These are phyloP conservation scores for Sturnira hondurensis DNA, from an alignment of 2,113 vertebrate species.

Conservation along the genomic window DNA sequence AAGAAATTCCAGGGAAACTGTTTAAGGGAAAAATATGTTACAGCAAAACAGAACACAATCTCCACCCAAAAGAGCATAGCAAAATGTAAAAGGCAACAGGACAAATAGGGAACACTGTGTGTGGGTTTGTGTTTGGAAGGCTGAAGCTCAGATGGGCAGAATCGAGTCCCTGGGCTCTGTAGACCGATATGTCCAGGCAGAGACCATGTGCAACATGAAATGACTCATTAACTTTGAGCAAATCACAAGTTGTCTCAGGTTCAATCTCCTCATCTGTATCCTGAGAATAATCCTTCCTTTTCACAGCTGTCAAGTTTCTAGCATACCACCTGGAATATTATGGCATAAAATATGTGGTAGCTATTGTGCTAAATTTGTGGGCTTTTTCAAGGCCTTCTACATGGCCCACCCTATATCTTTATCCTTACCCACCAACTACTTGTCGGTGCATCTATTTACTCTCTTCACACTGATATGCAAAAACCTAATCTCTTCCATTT, in stretches of 20 bases:
- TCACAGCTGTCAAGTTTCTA: neutral
- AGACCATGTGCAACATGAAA: fast-evolving
- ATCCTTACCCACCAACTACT: neutral
- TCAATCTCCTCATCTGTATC: neutral
- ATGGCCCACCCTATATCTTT: neutral
- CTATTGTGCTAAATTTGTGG: neutral
- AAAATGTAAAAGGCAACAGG: neutral
- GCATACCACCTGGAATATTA: neutral
- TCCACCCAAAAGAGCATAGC: neutral
- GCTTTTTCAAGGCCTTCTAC: neutral
- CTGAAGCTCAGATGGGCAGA: neutral
- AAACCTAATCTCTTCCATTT: neutral
- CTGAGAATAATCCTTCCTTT: neutral
- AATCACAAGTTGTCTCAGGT: neutral
- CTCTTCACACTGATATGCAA: neutral
- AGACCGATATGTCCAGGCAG: neutral
- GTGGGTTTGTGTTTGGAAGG: neutral
- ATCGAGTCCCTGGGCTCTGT: neutral
- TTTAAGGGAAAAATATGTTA: neutral
- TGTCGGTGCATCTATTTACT: neutral
- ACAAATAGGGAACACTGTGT: neutral
- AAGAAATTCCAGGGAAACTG: neutral
- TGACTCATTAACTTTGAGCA: neutral
- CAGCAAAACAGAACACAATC: neutral
- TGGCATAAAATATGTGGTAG: fast-evolving